Percentiles rank a stretch among this genome's conserved stretches.
These are phyloP conservation scores for Gryon sp. DNA, from an alignment of 1,140 invertebrate species.

Conservation along the genomic window DNA sequence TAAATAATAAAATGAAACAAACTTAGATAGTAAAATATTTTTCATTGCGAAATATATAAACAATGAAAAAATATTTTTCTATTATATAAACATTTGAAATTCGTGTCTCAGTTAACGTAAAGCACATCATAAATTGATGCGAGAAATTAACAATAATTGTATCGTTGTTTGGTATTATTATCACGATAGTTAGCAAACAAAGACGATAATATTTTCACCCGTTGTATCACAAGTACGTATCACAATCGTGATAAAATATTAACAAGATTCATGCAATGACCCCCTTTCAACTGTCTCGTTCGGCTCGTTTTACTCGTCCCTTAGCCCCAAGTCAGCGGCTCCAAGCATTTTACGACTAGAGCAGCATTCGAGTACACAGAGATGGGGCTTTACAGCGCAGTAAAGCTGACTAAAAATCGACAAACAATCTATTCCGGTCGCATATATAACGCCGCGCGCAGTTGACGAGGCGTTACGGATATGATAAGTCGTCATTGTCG, in stretches of 20 bases:
- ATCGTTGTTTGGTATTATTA: slow-evolving; percentile 15
- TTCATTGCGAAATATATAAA: too few species aligned
- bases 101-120: too few species aligned
- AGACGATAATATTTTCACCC: slow-evolving; percentile 38
- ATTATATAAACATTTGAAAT: too few species aligned
- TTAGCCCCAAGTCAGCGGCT: slow-evolving; percentile 36
- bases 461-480: slow-evolving; percentile 66
- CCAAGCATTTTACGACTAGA: slow-evolving; percentile 69
- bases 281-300: slow-evolving; percentile 52
- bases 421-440: slow-evolving; percentile 73
- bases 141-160: slow-evolving; percentile 27
- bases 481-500: slow-evolving; percentile 67
- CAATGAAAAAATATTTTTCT: too few species aligned
- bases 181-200: slow-evolving; percentile 35
- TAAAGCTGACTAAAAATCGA: slow-evolving; percentile 74
- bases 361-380: slow-evolving; percentile 45
- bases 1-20: too few species aligned
- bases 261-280: slow-evolving; percentile 47
- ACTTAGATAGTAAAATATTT: too few species aligned
- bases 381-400: slow-evolving; percentile 67
- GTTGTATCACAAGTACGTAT: slow-evolving; percentile 22
- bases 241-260: slow-evolving; percentile 43
- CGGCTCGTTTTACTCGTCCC: slow-evolving; percentile 37
- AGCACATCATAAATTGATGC: slow-evolving; percentile 17
- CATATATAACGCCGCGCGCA: slow-evolving; percentile 62